These are phyloP conservation scores for Suncus etruscus DNA, from an alignment of 2,113 vertebrate species.

Conservation along the genomic window DNA sequence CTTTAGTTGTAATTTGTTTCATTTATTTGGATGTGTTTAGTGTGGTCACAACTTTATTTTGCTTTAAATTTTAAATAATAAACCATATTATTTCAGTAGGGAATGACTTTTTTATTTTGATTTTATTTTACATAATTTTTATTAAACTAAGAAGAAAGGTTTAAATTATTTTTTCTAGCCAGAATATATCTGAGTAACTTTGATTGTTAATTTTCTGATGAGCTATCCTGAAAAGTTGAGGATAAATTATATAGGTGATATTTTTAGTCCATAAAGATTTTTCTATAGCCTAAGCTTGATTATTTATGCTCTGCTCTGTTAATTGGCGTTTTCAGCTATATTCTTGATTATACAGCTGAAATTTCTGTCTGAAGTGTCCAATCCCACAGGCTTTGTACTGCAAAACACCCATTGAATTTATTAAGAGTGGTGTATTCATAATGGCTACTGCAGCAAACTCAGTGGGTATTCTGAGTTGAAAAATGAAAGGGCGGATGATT, in stretches of 20 bases:
- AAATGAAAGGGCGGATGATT: constrained; percentile 67
- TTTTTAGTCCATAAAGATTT: constrained; percentile 58
- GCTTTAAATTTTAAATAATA: constrained; percentile 54
- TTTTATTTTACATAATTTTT: constrained; percentile 34
- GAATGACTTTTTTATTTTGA: background rate
- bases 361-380: constrained; percentile 60
- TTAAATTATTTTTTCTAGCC: constrained; percentile 51
- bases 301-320: constrained; percentile 63
- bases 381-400: constrained; percentile 64
- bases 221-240: background rate
- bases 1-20: background rate
- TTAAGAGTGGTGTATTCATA: constrained; percentile 24
- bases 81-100: constrained; percentile 17
- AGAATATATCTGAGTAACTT: constrained; percentile 22
- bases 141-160: constrained; percentile 1
- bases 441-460: background rate
- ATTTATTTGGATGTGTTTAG: background rate
- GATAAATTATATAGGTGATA: constrained; percentile 52
- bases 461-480: constrained; percentile 56
- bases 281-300: constrained; percentile 55
- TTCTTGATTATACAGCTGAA: constrained; percentile 75
- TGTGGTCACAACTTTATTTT: constrained; percentile 11
- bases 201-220: constrained; percentile 35
- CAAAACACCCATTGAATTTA: constrained; percentile 73
- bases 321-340: constrained; percentile 66